A percentile compares a stretch with the other conserved stretches of the same genome.
These are phyloP conservation scores for Sphecodes monilicornis DNA, from an alignment of 2,888 invertebrate genomes.

Conservation along the genomic window DNA sequence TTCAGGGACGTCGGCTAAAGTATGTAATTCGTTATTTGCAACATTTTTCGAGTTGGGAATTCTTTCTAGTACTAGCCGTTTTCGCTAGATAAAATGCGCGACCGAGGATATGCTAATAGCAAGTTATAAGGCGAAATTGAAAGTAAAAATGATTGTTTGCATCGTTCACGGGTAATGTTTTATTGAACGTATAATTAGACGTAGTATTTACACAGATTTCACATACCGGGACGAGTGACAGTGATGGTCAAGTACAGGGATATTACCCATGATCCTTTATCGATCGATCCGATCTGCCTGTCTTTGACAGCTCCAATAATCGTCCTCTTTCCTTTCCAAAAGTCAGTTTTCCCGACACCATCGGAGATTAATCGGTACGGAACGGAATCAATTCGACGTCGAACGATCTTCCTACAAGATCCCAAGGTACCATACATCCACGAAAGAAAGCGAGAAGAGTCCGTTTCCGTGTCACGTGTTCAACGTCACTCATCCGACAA, in stretches of 20 bases:
- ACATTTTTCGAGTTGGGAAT: background rate
- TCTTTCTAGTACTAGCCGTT: too few species aligned
- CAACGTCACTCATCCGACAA: conserved; percentile 36
- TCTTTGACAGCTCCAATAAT: background rate
- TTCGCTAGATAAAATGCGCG: too few species aligned
- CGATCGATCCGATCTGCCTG: background rate
- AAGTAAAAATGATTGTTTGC: background rate
- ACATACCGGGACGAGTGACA: conserved; percentile 64
- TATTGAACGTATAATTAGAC: conserved; percentile 69
- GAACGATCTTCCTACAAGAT: background rate
- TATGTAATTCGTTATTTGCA: background rate
- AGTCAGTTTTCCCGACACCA: background rate
- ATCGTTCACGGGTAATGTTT: conserved; percentile 68
- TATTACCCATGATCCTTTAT: conserved; percentile 12
- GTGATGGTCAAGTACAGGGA: background rate
- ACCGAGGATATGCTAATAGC: too few species aligned
- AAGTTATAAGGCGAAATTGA: too few species aligned
- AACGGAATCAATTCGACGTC: background rate
- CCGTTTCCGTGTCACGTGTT: conserved; percentile 1
- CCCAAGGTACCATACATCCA: conserved; percentile 4
- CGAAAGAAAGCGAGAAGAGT: background rate
- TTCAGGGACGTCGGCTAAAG: background rate
- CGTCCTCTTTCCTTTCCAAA: background rate
- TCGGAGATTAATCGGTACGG: background rate
- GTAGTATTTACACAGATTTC: conserved; percentile 74